Evolutionary conservation across 2,888 invertebrate species (phyloP).

Genomic region (Craniophora ligustri): DNA sequence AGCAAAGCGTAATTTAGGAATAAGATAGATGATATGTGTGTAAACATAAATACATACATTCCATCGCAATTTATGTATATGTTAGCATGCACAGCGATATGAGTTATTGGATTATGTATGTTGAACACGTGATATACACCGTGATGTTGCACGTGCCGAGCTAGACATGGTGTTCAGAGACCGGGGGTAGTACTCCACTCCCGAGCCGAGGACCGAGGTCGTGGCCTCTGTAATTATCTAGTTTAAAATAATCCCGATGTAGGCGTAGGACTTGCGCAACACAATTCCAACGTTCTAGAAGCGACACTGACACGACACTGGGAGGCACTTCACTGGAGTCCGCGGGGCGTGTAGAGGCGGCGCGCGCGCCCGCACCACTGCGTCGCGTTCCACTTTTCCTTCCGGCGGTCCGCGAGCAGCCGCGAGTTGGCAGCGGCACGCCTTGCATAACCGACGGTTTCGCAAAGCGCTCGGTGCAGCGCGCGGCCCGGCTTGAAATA

Average conservation of each 20-base stretch:
- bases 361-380: slow-evolving; percentile 86
- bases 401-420: slow-evolving; percentile 83
- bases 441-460: slow-evolving; percentile 88
- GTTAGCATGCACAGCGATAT: slow-evolving; percentile 63
- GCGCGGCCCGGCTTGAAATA: slow-evolving; percentile 84
- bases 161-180: slow-evolving; percentile 60
- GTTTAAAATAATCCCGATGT: slow-evolving; percentile 85
- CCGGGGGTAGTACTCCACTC: slow-evolving; percentile 66
- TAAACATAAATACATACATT: slow-evolving; percentile 41
- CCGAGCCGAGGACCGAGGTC: slow-evolving; percentile 61
- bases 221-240: slow-evolving; percentile 75
- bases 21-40: slow-evolving; percentile 34
- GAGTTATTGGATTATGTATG: slow-evolving; percentile 62
- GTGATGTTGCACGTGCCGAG: slow-evolving; percentile 67
- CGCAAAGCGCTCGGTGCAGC: slow-evolving; percentile 87
- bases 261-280: slow-evolving; percentile 86
- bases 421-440: slow-evolving; percentile 87
- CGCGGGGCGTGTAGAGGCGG: slow-evolving; percentile 83
- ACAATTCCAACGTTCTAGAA: slow-evolving; percentile 85
- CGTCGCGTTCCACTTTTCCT: slow-evolving; percentile 88
- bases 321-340: slow-evolving; percentile 80
- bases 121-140: slow-evolving; percentile 68
- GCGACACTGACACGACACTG: slow-evolving; percentile 86
- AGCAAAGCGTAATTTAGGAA: slow-evolving; percentile 45
- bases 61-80: slow-evolving; percentile 32